Percentiles rank a stretch among this genome's conserved stretches.
Conservation (phyloP, 2,797 vertebrate genomes). For the Lindbergichthys nudifrons region DNA sequence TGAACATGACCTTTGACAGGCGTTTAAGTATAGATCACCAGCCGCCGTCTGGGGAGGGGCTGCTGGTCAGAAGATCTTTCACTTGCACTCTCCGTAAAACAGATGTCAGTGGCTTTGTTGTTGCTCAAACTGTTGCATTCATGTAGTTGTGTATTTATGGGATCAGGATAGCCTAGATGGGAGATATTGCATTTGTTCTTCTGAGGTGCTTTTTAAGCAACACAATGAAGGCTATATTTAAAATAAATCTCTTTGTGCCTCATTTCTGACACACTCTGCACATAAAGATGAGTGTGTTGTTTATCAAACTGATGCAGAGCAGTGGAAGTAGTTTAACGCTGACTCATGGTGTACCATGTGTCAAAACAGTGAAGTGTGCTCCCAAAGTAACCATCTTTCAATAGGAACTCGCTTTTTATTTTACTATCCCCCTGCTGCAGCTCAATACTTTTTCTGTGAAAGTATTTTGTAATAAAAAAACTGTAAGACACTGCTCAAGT, state of each 20-base stretch:
- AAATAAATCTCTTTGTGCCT: background rate
- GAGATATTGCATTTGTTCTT: background rate
- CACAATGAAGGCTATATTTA: background rate
- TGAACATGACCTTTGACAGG: constrained; percentile 59
- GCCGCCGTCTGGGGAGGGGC: constrained; percentile 2
- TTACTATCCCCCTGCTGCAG: background rate
- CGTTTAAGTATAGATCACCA: constrained; percentile 53
- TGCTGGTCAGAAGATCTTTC: constrained; percentile 41
- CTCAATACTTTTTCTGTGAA: background rate
- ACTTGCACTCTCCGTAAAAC: constrained; percentile 23
- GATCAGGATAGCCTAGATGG: background rate
- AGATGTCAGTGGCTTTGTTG: constrained; percentile 20
- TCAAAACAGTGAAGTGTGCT: background rate
- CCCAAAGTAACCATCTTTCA: background rate
- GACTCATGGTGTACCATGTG: background rate
- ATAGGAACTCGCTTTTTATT: background rate
- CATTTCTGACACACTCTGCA: background rate
- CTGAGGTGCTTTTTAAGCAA: constrained; percentile 7
- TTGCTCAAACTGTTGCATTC: background rate
- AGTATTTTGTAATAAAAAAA: background rate
- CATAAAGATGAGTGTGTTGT: background rate
- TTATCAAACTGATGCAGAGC: background rate
- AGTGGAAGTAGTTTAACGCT: background rate
- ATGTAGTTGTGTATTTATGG: background rate
- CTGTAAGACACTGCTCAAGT: background rate